Conservation (phyloP, 2,113 vertebrate species). For the Eleginops maclovinus region DNA sequence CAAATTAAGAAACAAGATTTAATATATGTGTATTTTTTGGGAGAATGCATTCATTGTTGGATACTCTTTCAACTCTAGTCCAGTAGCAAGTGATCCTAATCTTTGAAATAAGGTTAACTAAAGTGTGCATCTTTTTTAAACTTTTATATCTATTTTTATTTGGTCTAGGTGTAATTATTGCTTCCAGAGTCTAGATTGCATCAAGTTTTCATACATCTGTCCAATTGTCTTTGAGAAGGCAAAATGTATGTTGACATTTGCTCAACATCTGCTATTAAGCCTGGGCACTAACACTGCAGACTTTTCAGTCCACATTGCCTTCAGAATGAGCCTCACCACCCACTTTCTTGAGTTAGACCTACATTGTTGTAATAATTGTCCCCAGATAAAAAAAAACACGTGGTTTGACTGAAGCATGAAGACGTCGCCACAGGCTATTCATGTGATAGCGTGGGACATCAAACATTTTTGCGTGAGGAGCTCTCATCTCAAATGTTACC, state of each 20-base stretch:
- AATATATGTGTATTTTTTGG: background rate
- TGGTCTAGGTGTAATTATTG: background rate
- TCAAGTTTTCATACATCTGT: background rate
- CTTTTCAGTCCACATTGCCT: slow-evolving; percentile 2
- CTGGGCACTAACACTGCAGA: background rate
- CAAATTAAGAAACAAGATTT: background rate
- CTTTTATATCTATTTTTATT: background rate
- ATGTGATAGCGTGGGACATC: slow-evolving; percentile 7
- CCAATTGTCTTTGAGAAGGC: background rate
- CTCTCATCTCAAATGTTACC: slow-evolving; percentile 36
- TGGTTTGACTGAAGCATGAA: slow-evolving; percentile 14
- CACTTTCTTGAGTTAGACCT: slow-evolving; percentile 29
- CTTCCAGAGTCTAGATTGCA: background rate
- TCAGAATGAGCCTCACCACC: slow-evolving; percentile 23
- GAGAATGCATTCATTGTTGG: background rate
- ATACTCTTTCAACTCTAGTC: background rate
- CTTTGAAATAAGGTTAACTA: background rate
- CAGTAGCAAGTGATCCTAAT: background rate
- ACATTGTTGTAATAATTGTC: slow-evolving; percentile 24
- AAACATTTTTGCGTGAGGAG: slow-evolving; percentile 13
- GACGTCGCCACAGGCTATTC: background rate
- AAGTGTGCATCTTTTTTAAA: background rate
- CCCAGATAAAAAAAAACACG: slow-evolving; percentile 53
- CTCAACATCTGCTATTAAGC: background rate
- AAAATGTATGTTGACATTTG: too few relatives aligned